A percentile compares a stretch with the other conserved stretches of the same genome.
These are phyloP conservation scores for Chrysodeixis includens DNA, from an alignment of 2,888 invertebrate genomes.

Conservation along the genomic window DNA sequence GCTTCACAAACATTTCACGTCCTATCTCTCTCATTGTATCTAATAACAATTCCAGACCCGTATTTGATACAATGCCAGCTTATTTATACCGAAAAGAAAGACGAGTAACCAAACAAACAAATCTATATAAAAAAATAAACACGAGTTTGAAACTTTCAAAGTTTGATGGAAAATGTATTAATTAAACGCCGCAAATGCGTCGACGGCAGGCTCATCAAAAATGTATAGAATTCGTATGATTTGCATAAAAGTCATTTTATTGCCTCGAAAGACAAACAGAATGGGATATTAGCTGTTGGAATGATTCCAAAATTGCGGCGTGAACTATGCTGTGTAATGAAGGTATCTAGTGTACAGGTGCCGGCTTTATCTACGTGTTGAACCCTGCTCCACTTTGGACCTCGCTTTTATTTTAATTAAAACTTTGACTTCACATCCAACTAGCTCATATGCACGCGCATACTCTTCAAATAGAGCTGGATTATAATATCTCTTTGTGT, in stretches of 20 bases:
- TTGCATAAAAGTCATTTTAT: slow-evolving; percentile 90
- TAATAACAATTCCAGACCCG: not conserved
- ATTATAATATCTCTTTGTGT: slow-evolving; percentile 7
- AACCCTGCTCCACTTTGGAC: slow-evolving; percentile 27
- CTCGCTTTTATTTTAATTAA: slow-evolving; percentile 52
- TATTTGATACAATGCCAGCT: slow-evolving; percentile 25
- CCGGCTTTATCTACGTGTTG: slow-evolving; percentile 37
- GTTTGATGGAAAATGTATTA: slow-evolving; percentile 87
- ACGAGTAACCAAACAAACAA: slow-evolving; percentile 49
- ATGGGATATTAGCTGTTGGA: slow-evolving; percentile 87
- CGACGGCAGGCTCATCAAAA: slow-evolving; percentile 85
- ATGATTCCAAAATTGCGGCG: slow-evolving; percentile 79
- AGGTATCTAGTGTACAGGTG: slow-evolving; percentile 46
- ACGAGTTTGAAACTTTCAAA: slow-evolving; percentile 72
- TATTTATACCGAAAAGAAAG: slow-evolving; percentile 24
- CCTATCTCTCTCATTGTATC: not conserved
- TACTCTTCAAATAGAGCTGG: slow-evolving; percentile 6
- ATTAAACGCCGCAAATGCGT: slow-evolving; percentile 84
- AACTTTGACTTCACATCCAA: slow-evolving; percentile 32
- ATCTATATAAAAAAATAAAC: slow-evolving; percentile 68
- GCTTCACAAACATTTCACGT: not conserved
- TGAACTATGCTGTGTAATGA: slow-evolving; percentile 57
- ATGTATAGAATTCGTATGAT: slow-evolving; percentile 89
- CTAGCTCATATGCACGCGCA: slow-evolving; percentile 12
- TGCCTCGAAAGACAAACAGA: slow-evolving; percentile 89